phyloP scores from a whole-genome alignment of 2,113 vertebrate species.

The Spilogale gracilis region DNA sequence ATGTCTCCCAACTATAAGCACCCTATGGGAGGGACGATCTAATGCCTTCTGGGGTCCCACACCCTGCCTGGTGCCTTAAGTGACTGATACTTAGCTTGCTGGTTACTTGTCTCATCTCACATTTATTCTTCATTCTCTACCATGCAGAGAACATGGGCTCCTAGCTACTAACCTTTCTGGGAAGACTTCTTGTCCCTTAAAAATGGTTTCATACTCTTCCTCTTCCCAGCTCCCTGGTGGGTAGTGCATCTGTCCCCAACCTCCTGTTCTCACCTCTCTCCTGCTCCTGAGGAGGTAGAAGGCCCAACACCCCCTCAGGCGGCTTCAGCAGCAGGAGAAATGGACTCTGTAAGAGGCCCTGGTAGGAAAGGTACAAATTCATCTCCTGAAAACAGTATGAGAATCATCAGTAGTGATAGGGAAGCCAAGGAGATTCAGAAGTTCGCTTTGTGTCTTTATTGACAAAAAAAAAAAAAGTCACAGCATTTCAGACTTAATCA shows the following conservation, averaged over 20 bases:
- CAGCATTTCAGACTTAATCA: conserved; percentile 85
- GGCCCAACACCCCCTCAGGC: neutral
- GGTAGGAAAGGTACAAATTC: neutral
- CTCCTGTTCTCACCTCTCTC: neutral
- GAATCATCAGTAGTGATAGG: accelerated
- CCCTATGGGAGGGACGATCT: accelerated
- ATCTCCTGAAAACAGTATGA: accelerated
- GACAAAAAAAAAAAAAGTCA: conserved; percentile 75
- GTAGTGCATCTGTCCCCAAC: conserved; percentile 22
- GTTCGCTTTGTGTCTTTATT: conserved; percentile 81
- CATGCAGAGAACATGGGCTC: neutral
- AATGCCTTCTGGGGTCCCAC: neutral
- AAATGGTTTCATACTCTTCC: neutral
- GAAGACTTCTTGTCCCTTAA: neutral
- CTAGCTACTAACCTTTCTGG: neutral
- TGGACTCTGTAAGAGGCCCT: accelerated
- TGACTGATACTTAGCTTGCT: neutral
- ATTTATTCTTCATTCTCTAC: neutral
- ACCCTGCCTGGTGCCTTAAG: neutral
- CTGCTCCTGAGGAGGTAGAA: neutral
- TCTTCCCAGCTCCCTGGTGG: neutral
- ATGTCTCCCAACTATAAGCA: neutral
- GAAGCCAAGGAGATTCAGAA: neutral
- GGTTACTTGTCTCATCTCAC: neutral
- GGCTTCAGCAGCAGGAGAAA: neutral